Base-by-base conservation (phyloP, 1,140 invertebrate genomes). In the Drosophila paulistorum region DNA sequence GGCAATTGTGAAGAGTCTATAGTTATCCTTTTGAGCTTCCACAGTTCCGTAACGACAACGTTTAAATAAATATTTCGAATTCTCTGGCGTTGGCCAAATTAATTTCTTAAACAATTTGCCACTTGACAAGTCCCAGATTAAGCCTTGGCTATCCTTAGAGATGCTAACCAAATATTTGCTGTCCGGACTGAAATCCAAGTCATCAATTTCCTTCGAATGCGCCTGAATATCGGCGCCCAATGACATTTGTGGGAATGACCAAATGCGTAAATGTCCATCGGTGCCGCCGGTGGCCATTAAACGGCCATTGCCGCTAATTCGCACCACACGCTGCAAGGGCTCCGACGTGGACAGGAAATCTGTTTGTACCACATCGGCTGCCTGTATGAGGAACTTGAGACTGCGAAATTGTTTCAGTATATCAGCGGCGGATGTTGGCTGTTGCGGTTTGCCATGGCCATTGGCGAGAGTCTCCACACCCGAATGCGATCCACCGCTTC, bases 201-300 rank as follows among this genome's bases (percentile, higher is more conserved):
- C 98, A 92, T 98, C 98, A 67, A 99, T 95, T 93, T 98, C 97
- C 92, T 96, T 96, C 35, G 92, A 94, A 82, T 98, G 97, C 33
- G 94, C 95, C 61, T 95, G 92, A 20, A 98, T 93, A 71, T 96
- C 95, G 78, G 94, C 93, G 17, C 95, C 75, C 82, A 95, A 94
- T 48, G 94, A 93, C 90, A 98, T 93, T 77, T 95, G 94, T 11
- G 97, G 97, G 92, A 97, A 98, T 78, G 95, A 94, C 98, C 98
- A 99, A 3, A 98, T 85, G 74, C 98, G 94, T 17, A 99, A 92
- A 82, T 95, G 93, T 9, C 97, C 97, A 93, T 99, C 98, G 2
- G 96, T 95, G 30, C 98, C 98, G 69, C 97, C 98, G 6, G 98
- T 99, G 1, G 95, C 96, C 94, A 99, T 95, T 0, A 97, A 80